Base-by-base conservation (phyloP, 2,888 invertebrate genomes). In the Metellina segmentata region DNA sequence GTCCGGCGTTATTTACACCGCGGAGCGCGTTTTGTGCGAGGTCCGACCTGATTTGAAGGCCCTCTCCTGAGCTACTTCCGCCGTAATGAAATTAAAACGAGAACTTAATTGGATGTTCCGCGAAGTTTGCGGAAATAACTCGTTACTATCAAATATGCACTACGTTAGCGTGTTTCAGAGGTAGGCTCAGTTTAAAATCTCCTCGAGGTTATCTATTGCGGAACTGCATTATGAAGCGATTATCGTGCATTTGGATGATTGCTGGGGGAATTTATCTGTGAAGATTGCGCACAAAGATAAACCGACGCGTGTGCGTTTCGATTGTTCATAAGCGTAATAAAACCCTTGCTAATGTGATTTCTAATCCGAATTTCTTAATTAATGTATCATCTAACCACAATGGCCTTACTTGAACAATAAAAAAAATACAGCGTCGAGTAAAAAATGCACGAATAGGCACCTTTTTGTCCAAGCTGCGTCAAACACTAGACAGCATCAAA, bases 51-150 rank as follows among this genome's bases (percentile, higher is more conserved):
- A 34, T 34, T 34, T 34, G 34, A 34, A 34, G 34, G 34, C 34
- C n/a, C n/a, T n/a, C n/a, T n/a, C n/a, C n/a, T 34, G 34, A 34
- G 20, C 19, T 74, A 20, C 48, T 74, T 74, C 74, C 48, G n/a
- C 16, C 13, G 8, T 77, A 49, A 77, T 77, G 51, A 77, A 77
- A 13, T 77, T 77, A 77, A 49, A 77, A 77, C 51, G 51, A 49
- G 77, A n/a, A n/a, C 13, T 0, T n/a, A 77, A 49, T 51, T 77
- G 16, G 51, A 51, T 19, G 8, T 52, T 49, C 13, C 49, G n/a
- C 9, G 6, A 49, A 49, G 1, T 19, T 16, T 6, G 2, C 7
- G n/a, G 48, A 7, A 51, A 7, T 16, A 49, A 0, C 6, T 19
- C 51, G 0, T 77, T 51, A 8, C 7, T 7, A 77, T 77, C 51